Evolutionary conservation across 2,888 invertebrate species (phyloP).

Genomic region (Eupithecia vulgata): DNA sequence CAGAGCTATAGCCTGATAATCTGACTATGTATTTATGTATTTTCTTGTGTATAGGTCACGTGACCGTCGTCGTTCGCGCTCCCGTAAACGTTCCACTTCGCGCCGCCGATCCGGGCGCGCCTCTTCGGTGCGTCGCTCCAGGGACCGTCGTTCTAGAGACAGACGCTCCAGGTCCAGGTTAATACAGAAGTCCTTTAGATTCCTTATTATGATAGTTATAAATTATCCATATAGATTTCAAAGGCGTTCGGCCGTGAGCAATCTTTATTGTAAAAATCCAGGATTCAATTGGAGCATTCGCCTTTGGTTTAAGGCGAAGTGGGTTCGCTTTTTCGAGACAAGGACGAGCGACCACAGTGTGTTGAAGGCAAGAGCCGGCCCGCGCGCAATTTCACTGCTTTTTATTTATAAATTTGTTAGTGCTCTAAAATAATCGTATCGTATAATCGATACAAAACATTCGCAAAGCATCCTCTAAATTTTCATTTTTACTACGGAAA

Average conservation of each 20-base stretch:
- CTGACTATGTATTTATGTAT: neutral
- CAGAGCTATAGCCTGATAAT: neutral
- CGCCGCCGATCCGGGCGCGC: conserved; percentile 70
- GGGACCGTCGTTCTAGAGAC: conserved; percentile 72
- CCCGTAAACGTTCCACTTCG: conserved; percentile 72
- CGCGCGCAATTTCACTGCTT: too few species aligned
- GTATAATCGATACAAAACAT: too few species aligned
- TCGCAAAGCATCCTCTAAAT: too few species aligned
- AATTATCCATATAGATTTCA: neutral
- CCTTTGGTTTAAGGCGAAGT: too few species aligned
- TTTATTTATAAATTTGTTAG: too few species aligned
- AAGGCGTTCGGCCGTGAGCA: neutral
- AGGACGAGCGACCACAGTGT: too few species aligned
- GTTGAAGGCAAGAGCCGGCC: too few species aligned
- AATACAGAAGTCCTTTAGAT: conserved; percentile 5
- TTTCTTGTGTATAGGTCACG: conserved; percentile 60
- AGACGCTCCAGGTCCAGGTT: conserved; percentile 74
- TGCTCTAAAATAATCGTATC: too few species aligned
- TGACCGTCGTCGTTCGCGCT: conserved; percentile 74
- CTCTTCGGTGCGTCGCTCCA: conserved; percentile 69
- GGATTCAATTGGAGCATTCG: neutral
- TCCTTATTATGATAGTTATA: neutral
- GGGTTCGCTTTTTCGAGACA: too few species aligned
- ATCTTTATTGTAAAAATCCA: neutral
- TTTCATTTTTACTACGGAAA: too few species aligned